Percentiles rank a stretch among this genome's conserved stretches.
phyloP scores from a whole-genome alignment of 2,797 vertebrate genomes.

The Sorex maritimensis region DNA sequence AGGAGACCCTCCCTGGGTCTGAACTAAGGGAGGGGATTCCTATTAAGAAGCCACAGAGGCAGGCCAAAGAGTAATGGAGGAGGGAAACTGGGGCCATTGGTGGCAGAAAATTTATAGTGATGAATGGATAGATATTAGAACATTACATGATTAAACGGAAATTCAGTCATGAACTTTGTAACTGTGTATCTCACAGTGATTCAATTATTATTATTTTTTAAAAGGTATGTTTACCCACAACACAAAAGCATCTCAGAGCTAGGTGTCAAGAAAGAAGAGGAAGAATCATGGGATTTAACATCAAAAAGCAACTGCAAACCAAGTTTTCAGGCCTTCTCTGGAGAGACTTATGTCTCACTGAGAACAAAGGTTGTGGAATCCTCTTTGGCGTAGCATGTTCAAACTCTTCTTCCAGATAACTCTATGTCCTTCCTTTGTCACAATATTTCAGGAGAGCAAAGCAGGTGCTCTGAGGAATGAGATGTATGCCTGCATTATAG shows the following conservation, averaged over 20 bases:
- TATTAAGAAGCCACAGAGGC: conserved; percentile 21
- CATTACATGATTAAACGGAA: no score
- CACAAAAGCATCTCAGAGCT: neutral
- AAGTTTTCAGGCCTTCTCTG: neutral
- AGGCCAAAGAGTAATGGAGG: no score
- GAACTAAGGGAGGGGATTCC: neutral
- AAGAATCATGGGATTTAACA: neutral
- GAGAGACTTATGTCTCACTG: neutral
- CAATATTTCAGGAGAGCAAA: neutral
- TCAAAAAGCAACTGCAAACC: neutral
- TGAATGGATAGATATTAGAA: no score
- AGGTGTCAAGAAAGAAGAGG: neutral
- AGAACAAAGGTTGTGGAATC: neutral
- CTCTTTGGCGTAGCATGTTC: neutral
- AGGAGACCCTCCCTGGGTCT: neutral
- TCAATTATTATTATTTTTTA: no score
- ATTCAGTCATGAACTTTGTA: no score
- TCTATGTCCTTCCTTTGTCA: neutral
- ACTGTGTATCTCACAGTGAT: no score
- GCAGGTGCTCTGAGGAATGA: neutral
- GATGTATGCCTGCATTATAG: neutral
- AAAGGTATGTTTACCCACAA: neutral
- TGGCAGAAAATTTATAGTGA: no score
- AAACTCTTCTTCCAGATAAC: neutral
- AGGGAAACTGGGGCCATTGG: no score